Percentiles rank a stretch among this genome's conserved stretches.
Evolutionary conservation across 2,888 invertebrate species (phyloP).

Genomic region (Leistus spinibarbis): DNA sequence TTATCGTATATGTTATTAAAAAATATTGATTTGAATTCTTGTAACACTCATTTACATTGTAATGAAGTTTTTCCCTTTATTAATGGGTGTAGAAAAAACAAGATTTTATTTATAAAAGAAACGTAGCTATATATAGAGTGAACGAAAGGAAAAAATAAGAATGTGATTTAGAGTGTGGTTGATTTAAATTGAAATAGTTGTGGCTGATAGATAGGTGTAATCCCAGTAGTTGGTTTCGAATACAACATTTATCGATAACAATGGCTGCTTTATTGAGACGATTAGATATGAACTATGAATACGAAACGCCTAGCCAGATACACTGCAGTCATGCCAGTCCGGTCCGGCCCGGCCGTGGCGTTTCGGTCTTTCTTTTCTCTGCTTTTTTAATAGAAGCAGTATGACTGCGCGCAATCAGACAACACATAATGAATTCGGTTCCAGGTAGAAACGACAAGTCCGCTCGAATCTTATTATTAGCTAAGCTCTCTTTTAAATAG

Average conservation of each 20-base stretch:
- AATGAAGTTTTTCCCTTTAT: no score
- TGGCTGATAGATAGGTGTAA: background rate
- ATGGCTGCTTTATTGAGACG: slow-evolving; percentile 27
- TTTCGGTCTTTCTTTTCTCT: background rate
- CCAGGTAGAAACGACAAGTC: slow-evolving; percentile 17
- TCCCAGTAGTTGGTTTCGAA: background rate
- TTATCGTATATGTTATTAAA: no score
- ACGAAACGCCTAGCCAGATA: background rate
- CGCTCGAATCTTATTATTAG: slow-evolving; percentile 1
- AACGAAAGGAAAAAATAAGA: background rate
- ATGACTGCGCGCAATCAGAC: slow-evolving; percentile 35
- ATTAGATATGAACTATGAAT: slow-evolving; percentile 32
- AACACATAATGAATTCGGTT: slow-evolving; percentile 32
- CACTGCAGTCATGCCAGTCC: background rate
- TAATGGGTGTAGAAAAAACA: background rate
- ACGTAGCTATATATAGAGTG: no score
- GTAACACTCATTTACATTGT: no score
- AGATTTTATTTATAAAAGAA: background rate
- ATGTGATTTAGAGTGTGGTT: background rate
- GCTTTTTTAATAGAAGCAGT: slow-evolving; percentile 22
- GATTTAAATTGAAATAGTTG: background rate
- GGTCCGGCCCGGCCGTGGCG: no score
- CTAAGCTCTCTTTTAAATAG: background rate
- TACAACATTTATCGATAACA: slow-evolving; percentile 23
- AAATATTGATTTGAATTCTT: no score